Conservation (phyloP, 1,140 invertebrate genomes). For the Whitmania pigra region DNA sequence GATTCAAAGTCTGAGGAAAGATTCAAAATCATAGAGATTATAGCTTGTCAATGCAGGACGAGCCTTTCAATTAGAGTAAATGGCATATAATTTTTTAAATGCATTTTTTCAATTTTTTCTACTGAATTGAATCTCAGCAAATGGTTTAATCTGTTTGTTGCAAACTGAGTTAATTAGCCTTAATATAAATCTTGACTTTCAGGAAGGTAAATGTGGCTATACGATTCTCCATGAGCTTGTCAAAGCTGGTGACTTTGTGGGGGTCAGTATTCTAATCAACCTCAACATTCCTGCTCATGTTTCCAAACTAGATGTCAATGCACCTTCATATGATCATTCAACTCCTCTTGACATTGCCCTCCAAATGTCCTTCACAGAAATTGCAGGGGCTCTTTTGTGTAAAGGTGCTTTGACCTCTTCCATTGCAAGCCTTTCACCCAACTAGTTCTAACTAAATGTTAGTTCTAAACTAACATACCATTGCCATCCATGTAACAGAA, state of each 20-base stretch:
- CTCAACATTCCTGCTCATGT: not conserved
- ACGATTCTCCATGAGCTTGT: slow-evolving; percentile 10
- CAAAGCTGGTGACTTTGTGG: not conserved
- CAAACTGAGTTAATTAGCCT: not conserved
- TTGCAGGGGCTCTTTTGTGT: not conserved
- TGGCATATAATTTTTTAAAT: not conserved
- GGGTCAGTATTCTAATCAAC: not conserved
- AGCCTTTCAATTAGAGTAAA: no score
- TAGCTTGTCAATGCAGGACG: not conserved
- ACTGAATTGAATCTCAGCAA: not conserved
- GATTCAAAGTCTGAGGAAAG: not conserved
- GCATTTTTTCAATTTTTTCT: not conserved
- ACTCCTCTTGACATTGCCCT: not conserved
- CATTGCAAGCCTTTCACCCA: no score
- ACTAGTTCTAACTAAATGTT: no score
- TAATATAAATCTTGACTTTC: not conserved
- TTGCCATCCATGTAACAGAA: no score
- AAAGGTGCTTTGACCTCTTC: not conserved
- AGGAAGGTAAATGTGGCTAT: slow-evolving; percentile 4
- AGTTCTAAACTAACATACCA: no score
- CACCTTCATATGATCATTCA: not conserved
- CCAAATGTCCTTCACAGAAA: not conserved
- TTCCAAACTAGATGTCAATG: not conserved
- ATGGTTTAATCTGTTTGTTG: no score
- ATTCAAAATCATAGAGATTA: not conserved